A percentile compares a stretch with the other conserved stretches of the same genome.
These are phyloP conservation scores for Myioborus melanocephalus DNA, from an alignment of 2,797 vertebrate species.

Conservation along the genomic window DNA sequence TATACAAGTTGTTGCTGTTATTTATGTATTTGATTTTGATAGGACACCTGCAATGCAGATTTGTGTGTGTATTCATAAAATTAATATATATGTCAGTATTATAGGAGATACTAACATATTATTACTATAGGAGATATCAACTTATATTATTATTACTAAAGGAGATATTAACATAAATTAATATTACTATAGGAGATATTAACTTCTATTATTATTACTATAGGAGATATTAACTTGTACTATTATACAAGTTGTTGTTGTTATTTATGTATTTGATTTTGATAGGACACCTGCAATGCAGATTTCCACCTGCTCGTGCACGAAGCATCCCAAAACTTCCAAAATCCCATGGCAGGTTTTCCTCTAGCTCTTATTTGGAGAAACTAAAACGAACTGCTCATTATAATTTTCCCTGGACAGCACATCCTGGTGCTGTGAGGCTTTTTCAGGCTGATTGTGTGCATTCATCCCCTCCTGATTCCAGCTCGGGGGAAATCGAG, in stretches of 20 bases:
- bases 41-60: too few species aligned
- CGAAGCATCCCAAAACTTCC: neutral
- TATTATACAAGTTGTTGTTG: neutral
- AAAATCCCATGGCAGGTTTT: neutral
- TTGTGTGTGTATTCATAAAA: too few species aligned
- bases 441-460: neutral
- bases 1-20: too few species aligned
- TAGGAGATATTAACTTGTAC: too few species aligned
- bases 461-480: neutral
- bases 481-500: neutral
- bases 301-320: neutral
- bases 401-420: neutral
- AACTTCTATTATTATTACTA: neutral
- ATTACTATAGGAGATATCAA: neutral
- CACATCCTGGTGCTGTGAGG: rapidly evolving
- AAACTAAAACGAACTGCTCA: neutral
- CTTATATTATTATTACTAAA: neutral
- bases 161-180: too few species aligned
- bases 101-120: too few species aligned
- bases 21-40: too few species aligned
- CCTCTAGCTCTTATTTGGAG: neutral
- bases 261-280: neutral
- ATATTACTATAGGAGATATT: neutral
- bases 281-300: neutral
- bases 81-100: too few species aligned